These are phyloP conservation scores for Leucophora obtusa DNA, from an alignment of 2,888 invertebrate genomes.

Conservation along the genomic window DNA sequence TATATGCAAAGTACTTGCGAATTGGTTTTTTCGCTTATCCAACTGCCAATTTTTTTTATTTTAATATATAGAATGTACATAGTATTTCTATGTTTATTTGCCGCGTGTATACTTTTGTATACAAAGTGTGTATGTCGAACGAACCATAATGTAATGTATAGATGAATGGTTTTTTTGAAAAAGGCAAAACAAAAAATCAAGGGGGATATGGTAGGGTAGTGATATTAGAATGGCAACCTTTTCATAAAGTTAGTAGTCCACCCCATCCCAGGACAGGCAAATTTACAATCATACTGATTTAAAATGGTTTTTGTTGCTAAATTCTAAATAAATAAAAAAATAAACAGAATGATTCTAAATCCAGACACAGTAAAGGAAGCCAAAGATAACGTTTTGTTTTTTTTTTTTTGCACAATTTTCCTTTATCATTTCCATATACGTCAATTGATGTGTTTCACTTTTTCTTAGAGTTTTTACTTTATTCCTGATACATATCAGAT, in stretches of 20 bases:
- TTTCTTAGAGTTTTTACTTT: slow-evolving; percentile 40
- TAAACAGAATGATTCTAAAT: slow-evolving; percentile 68
- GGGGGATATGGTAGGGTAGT: slow-evolving; percentile 23
- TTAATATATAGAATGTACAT: slow-evolving; percentile 38
- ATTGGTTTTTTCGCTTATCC: slow-evolving; percentile 78
- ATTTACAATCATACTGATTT: slow-evolving; percentile 67
- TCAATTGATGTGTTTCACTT: slow-evolving; percentile 76
- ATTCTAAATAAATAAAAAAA: slow-evolving; percentile 65
- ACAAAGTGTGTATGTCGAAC: slow-evolving; percentile 28
- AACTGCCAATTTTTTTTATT: slow-evolving; percentile 73
- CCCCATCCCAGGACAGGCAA: slow-evolving; percentile 54
- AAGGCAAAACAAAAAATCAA: slow-evolving; percentile 30
- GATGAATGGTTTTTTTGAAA: slow-evolving; percentile 34
- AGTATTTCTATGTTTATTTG: slow-evolving; percentile 54
- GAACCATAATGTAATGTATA: slow-evolving; percentile 47
- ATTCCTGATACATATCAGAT: slow-evolving; percentile 39
- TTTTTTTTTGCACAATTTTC: slow-evolving; percentile 71
- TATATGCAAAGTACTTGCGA: slow-evolving; percentile 79
- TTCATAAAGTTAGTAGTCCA: slow-evolving; percentile 55
- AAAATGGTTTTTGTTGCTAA: slow-evolving; percentile 72
- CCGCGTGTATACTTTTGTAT: slow-evolving; percentile 50
- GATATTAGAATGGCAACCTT: slow-evolving; percentile 36
- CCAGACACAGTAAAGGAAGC: slow-evolving; percentile 75
- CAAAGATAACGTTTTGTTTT: slow-evolving; percentile 74
- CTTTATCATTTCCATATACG: slow-evolving; percentile 75